These are phyloP conservation scores for Biston betularia DNA, from an alignment of 2,888 invertebrate species.

Conservation along the genomic window DNA sequence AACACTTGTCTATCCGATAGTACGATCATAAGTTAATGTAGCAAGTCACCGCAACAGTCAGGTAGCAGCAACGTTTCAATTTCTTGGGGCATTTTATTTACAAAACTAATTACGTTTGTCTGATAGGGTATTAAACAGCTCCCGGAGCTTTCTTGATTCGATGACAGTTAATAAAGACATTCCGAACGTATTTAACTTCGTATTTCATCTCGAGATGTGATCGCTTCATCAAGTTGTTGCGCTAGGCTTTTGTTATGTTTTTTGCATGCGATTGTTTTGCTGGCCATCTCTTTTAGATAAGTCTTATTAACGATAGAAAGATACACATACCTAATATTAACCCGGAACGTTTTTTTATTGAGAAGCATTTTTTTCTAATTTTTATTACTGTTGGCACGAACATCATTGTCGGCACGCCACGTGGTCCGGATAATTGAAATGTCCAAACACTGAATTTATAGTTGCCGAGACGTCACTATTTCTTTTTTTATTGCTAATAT, in stretches of 20 bases:
- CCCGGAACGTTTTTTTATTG: conserved; percentile 57
- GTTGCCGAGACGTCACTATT: conserved; percentile 70
- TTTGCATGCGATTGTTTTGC: conserved; percentile 54
- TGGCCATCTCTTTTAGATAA: conserved; percentile 55
- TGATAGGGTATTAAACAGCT: conserved; percentile 82
- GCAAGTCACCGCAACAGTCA: conserved; percentile 80
- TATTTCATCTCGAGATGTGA: conserved; percentile 69
- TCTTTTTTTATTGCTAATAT: conserved; percentile 63
- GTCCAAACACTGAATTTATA: conserved; percentile 84
- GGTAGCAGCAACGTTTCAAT: conserved; percentile 84
- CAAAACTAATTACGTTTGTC: conserved; percentile 86
- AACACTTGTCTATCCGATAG: conserved; percentile 57
- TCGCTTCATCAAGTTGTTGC: conserved; percentile 68
- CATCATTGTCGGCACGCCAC: conserved; percentile 80
- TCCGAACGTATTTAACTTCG: conserved; percentile 75
- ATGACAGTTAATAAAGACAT: conserved; percentile 85
- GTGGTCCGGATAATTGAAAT: conserved; percentile 83
- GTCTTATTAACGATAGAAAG: conserved; percentile 60
- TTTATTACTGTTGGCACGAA: conserved; percentile 83
- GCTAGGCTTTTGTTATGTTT: conserved; percentile 54
- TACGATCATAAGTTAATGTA: conserved; percentile 69
- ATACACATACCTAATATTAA: conserved; percentile 59
- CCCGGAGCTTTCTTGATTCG: conserved; percentile 77
- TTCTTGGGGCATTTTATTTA: conserved; percentile 85
- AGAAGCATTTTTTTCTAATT: conserved; percentile 58